Percentiles rank a stretch among this genome's conserved stretches.
Conservation (phyloP, 2,797 vertebrate genomes). For the Crocodylus rhombifer region DNA sequence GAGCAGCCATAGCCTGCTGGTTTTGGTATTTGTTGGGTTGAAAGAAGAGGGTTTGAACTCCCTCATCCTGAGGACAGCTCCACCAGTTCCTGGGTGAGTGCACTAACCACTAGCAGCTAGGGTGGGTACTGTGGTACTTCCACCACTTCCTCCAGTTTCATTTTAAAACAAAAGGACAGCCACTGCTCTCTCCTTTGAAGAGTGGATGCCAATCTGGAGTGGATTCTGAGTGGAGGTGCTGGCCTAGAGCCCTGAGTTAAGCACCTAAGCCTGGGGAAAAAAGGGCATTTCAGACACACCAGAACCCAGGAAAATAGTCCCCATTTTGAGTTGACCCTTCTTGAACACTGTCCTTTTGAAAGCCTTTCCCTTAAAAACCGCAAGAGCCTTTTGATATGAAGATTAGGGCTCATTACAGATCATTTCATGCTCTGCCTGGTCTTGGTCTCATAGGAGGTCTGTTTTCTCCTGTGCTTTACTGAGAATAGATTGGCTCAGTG, state of each 20-base stretch:
- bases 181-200: too few species aligned
- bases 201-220: too few species aligned
- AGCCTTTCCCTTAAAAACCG: not conserved
- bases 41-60: not conserved
- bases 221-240: too few species aligned
- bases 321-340: rapidly evolving
- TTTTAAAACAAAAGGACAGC: too few species aligned
- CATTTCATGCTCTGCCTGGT: not conserved
- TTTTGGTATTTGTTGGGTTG: not conserved
- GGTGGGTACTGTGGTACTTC: too few species aligned
- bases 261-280: too few species aligned
- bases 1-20: not conserved
- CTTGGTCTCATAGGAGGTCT: not conserved
- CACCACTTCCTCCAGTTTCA: too few species aligned
- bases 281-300: too few species aligned
- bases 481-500: not conserved
- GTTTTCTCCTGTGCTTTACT: not conserved
- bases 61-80: not conserved
- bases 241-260: too few species aligned
- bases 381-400: not conserved
- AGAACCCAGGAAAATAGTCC: not conserved
- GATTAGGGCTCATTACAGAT: rapidly evolving
- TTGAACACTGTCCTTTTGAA: not conserved
- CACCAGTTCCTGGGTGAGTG: too few species aligned
- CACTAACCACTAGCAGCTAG: too few species aligned